phyloP scores from a whole-genome alignment of 1,140 invertebrate species.

The Megalonaias nervosa region DNA sequence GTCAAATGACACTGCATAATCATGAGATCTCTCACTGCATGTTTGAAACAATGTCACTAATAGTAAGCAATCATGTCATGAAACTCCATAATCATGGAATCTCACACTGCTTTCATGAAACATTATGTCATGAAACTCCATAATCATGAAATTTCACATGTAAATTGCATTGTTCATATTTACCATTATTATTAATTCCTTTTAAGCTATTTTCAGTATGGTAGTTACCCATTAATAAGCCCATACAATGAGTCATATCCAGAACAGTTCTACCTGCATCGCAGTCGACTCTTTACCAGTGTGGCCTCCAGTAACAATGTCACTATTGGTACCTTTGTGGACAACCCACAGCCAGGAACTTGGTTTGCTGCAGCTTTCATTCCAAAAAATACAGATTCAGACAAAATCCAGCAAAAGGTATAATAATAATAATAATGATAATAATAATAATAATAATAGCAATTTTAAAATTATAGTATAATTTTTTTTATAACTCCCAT shows the following conservation, averaged over 20 bases:
- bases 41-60: neutral
- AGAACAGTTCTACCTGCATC: constrained; percentile 23
- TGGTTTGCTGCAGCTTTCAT: constrained; percentile 32
- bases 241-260: constrained; percentile 34
- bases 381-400: constrained; percentile 11
- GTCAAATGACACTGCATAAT: neutral
- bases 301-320: constrained; percentile 10
- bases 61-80: neutral
- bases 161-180: neutral
- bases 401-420: constrained; percentile 30
- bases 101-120: neutral
- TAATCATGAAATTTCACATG: neutral
- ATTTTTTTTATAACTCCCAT: too few relatives aligned
- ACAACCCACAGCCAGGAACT: constrained; percentile 11
- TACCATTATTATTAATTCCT: neutral
- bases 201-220: constrained; percentile 33
- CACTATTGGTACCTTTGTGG: constrained; percentile 12
- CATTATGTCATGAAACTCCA: neutral
- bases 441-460: too few relatives aligned
- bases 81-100: neutral
- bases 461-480: too few relatives aligned
- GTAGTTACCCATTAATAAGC: constrained; percentile 26
- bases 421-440: neutral
- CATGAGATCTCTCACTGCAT: neutral
- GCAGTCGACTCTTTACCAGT: constrained; percentile 15